phyloP scores from a whole-genome alignment of 2,797 vertebrate genomes.

The Geotrypetes seraphini region DNA sequence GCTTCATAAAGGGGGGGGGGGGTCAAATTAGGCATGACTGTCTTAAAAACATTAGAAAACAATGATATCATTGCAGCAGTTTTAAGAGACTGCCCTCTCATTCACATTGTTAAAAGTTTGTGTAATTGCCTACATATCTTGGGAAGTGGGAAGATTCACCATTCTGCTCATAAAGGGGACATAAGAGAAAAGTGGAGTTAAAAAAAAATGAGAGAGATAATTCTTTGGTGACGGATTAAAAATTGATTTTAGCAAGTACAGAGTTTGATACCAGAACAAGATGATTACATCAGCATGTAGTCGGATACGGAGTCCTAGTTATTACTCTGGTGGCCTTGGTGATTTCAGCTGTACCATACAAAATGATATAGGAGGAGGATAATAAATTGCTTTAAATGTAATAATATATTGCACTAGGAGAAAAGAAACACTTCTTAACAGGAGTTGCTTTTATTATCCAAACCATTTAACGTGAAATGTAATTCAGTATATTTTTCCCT shows the following conservation, averaged over 20 bases:
- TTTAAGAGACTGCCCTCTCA: no score
- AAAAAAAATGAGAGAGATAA: not conserved
- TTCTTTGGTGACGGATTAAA: not conserved
- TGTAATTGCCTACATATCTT: no score
- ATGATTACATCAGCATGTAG: constrained; percentile 10
- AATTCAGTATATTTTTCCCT: no score
- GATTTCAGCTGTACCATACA: not conserved
- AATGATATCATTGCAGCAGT: no score
- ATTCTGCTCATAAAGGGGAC: no score
- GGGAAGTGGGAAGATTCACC: no score
- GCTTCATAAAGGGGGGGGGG: no score
- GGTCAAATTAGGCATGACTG: no score
- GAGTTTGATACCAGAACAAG: constrained; percentile 6
- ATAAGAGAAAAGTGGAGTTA: not conserved
- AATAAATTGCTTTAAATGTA: not conserved
- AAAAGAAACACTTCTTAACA: not conserved
- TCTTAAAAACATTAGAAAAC: no score
- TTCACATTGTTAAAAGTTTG: no score
- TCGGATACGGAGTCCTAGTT: constrained; percentile 3
- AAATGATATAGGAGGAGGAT: not conserved
- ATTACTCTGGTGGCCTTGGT: constrained; percentile 1
- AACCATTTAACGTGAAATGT: not conserved
- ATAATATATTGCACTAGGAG: not conserved
- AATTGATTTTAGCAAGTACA: constrained; percentile 2
- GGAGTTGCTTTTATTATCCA: not conserved